Percentiles rank a stretch among this genome's conserved stretches.
Evolutionary conservation across 2,888 invertebrate genomes (phyloP).

Genomic region (Malthinus flaveolus): DNA sequence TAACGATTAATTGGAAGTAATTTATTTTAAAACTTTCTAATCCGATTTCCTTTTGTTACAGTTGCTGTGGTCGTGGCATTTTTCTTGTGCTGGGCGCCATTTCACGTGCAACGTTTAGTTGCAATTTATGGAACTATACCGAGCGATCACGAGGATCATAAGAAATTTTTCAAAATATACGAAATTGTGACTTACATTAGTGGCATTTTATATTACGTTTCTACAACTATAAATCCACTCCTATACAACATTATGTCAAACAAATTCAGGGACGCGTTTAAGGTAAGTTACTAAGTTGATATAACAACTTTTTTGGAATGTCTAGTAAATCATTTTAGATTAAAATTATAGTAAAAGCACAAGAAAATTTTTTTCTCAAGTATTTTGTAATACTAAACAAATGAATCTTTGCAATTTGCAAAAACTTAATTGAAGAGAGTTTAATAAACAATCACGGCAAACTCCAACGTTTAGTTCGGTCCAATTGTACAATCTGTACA

Average conservation of each 20-base stretch:
- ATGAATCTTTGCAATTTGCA: too few relatives aligned
- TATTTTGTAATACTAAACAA: too few relatives aligned
- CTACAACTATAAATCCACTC: slow-evolving; percentile 90
- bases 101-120: slow-evolving; percentile 88
- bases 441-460: too few relatives aligned
- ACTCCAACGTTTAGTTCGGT: too few relatives aligned
- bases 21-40: too few relatives aligned
- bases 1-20: too few relatives aligned
- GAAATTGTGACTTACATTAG: slow-evolving; percentile 77
- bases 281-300: slow-evolving; percentile 61
- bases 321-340: neutral
- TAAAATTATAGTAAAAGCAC: too few relatives aligned
- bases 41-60: slow-evolving; percentile 54
- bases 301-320: slow-evolving; percentile 8
- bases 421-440: too few relatives aligned
- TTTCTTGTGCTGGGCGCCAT: slow-evolving; percentile 90
- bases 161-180: slow-evolving; percentile 54
- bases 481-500: too few relatives aligned
- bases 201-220: slow-evolving; percentile 88
- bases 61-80: slow-evolving; percentile 90
- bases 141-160: slow-evolving; percentile 39
- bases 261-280: slow-evolving; percentile 91
- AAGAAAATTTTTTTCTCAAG: too few relatives aligned
- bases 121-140: slow-evolving; percentile 70
- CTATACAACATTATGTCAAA: slow-evolving; percentile 94